phyloP scores from a whole-genome alignment of 2,113 vertebrate species.

The Xiphias gladius region DNA sequence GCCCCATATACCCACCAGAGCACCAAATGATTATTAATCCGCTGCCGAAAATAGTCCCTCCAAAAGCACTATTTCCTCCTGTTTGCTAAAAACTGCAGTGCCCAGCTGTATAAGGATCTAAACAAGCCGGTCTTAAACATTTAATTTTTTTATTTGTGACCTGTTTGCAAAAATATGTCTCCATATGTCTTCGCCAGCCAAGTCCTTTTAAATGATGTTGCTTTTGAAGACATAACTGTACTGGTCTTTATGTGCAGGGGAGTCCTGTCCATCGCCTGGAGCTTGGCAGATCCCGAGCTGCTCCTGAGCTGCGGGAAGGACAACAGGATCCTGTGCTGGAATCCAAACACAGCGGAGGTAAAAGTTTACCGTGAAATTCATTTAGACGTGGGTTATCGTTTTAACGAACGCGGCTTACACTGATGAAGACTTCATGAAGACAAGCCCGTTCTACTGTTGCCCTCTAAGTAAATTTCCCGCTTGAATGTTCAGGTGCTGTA shows the following conservation, averaged over 20 bases:
- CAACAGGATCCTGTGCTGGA: constrained; percentile 95
- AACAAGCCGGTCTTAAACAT: no score
- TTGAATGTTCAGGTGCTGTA: constrained; percentile 88
- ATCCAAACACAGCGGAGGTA: constrained; percentile 96
- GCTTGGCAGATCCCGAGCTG: constrained; percentile 93
- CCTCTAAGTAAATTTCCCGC: background rate
- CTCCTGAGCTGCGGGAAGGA: constrained; percentile 97
- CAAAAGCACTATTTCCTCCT: no score
- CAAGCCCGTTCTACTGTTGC: background rate
- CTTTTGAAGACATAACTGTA: background rate
- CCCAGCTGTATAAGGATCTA: no score
- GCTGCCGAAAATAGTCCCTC: background rate
- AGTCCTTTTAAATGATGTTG: background rate
- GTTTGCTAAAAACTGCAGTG: no score
- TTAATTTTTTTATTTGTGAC: no score
- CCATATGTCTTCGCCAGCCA: no score
- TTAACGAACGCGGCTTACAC: no score
- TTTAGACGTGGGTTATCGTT: background rate
- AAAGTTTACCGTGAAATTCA: background rate
- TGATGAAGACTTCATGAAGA: background rate
- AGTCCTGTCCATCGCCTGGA: constrained; percentile 95
- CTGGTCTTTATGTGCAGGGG: constrained; percentile 81
- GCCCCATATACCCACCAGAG: background rate
- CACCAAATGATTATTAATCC: background rate
- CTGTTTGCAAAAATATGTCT: background rate